Percentiles rank a stretch among this genome's conserved stretches.
Conservation (phyloP, 2,113 vertebrate genomes). For the Hyaena hyaena region DNA sequence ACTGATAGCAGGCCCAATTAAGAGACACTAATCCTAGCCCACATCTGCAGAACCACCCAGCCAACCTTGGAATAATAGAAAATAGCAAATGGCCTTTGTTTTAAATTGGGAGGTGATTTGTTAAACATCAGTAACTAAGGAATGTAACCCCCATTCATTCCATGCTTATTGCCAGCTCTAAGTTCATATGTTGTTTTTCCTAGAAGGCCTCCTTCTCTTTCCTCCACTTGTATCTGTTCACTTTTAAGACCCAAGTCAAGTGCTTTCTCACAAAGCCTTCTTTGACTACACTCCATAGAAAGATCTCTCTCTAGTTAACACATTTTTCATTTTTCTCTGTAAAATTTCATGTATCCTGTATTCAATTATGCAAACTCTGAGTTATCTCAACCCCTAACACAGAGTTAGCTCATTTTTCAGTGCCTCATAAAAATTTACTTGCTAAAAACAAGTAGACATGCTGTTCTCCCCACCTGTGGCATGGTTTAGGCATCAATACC, state of each 20-base stretch:
- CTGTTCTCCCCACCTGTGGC: background rate
- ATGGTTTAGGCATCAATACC: constrained; percentile 31
- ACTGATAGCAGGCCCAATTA: background rate
- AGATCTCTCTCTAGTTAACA: background rate
- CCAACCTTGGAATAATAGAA: background rate
- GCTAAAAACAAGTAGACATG: background rate
- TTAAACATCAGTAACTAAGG: background rate
- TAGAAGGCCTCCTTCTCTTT: background rate
- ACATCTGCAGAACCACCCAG: background rate
- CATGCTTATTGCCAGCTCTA: background rate
- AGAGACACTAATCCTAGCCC: background rate
- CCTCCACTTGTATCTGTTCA: background rate
- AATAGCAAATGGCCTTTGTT: constrained; percentile 3
- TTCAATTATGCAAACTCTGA: background rate
- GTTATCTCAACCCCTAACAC: background rate
- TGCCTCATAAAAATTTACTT: constrained; percentile 14
- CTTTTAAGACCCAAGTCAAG: background rate
- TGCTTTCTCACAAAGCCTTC: background rate
- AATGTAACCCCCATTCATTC: background rate
- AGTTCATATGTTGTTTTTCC: background rate
- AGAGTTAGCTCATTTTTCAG: background rate
- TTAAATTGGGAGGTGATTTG: background rate
- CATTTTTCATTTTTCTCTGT: background rate
- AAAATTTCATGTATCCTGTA: background rate
- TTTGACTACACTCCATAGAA: background rate